These are phyloP conservation scores for Caenorhabditis inopinata DNA, from an alignment of 1,140 invertebrate species.

Conservation along the genomic window DNA sequence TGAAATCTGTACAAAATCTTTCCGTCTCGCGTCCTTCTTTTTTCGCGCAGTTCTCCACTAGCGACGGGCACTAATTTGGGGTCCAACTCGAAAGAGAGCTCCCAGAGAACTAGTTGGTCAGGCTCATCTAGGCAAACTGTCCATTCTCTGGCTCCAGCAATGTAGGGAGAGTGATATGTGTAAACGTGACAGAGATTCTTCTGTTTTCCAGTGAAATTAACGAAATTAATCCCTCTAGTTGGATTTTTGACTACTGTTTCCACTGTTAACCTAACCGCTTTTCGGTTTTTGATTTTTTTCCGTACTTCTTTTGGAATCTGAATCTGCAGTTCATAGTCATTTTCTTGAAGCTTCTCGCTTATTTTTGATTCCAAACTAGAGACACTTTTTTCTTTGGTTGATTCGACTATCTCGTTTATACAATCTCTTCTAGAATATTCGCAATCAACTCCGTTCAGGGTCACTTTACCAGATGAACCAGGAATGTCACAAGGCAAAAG, in stretches of 20 bases:
- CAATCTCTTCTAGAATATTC: not conserved
- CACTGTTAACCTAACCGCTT: not conserved
- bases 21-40: not conserved
- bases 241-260: slow-evolving; percentile 15
- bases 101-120: slow-evolving; percentile 46
- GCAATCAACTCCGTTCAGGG: not conserved
- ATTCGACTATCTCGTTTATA: not conserved
- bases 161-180: slow-evolving; percentile 40
- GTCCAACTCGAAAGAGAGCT: slow-evolving; percentile 36
- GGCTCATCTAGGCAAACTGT: slow-evolving; percentile 49
- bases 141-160: slow-evolving; percentile 42
- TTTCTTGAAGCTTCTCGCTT: not conserved
- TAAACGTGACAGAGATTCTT: slow-evolving; percentile 46
- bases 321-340: slow-evolving; percentile 1
- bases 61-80: slow-evolving; percentile 30
- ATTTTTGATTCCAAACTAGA: not conserved
- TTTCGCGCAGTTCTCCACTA: slow-evolving; percentile 40
- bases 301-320: not conserved
- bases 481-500: not conserved
- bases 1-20: slow-evolving; percentile 58
- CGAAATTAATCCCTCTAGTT: slow-evolving; percentile 48
- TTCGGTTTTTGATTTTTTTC: not conserved
- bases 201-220: slow-evolving; percentile 20
- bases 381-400: not conserved
- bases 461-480: not conserved